These are phyloP conservation scores for Encarsia formosa DNA, from an alignment of 2,888 invertebrate species.

Conservation along the genomic window DNA sequence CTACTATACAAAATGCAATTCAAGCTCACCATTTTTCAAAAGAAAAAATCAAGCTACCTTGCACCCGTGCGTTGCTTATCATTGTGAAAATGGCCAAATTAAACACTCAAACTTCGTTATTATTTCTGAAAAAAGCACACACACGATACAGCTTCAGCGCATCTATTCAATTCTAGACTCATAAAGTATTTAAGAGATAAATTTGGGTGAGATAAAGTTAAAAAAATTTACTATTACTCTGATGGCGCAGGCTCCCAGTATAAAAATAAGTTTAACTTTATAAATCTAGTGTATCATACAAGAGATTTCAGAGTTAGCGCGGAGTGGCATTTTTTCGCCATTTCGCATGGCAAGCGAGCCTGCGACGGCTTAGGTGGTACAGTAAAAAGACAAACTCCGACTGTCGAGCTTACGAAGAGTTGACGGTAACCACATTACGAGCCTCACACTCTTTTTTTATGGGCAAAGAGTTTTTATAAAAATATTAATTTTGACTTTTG, in stretches of 20 bases:
- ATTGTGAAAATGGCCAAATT: not conserved
- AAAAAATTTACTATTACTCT: constrained; percentile 16
- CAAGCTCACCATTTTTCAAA: not conserved
- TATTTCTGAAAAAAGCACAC: constrained; percentile 23
- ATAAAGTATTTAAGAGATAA: constrained; percentile 2
- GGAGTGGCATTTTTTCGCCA: constrained; percentile 26
- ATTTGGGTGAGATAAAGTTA: not conserved
- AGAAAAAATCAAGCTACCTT: constrained; percentile 10
- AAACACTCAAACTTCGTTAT: constrained; percentile 16
- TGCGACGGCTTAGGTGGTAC: constrained; percentile 25
- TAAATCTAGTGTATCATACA: constrained; percentile 20
- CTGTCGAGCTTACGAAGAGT: no score
- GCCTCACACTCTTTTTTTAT: no score
- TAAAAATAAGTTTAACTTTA: constrained; percentile 24
- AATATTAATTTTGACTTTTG: no score
- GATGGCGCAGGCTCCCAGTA: constrained; percentile 23
- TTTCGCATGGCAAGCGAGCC: constrained; percentile 23
- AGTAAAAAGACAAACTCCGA: constrained; percentile 19
- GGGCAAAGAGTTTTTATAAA: no score
- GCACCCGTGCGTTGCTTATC: not conserved
- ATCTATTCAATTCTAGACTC: constrained; percentile 8
- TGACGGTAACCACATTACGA: no score
- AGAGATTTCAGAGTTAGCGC: constrained; percentile 19
- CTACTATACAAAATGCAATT: not conserved
- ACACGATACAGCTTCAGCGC: constrained; percentile 20